These are phyloP conservation scores for Dicrostonyx torquatus DNA, from an alignment of 2,797 vertebrate species.

Conservation along the genomic window DNA sequence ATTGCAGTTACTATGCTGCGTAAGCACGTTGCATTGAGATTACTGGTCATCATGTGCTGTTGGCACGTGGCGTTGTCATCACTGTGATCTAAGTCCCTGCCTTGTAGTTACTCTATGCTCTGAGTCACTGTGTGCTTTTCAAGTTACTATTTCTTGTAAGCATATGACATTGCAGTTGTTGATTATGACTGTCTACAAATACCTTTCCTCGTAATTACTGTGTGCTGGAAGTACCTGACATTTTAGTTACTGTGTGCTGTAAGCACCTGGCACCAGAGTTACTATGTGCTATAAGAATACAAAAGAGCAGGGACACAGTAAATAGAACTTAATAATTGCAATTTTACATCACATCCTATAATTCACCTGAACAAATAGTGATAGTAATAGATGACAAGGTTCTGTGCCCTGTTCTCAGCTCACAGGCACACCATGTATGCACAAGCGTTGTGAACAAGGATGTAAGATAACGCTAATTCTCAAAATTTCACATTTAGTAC, in stretches of 20 bases:
- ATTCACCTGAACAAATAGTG: constrained; percentile 10
- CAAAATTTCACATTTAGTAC: constrained; percentile 64
- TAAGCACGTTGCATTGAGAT: not conserved
- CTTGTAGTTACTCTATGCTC: not conserved
- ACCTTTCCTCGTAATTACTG: not conserved
- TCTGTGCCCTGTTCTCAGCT: not conserved
- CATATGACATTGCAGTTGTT: not conserved
- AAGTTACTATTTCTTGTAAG: not conserved
- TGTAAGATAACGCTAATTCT: constrained; percentile 68
- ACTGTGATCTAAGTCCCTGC: not conserved
- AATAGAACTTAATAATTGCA: not conserved
- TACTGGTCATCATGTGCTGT: not conserved
- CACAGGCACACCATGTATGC: not conserved
- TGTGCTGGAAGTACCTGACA: not conserved
- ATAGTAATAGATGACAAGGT: not conserved
- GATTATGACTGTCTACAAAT: not conserved
- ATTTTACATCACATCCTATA: not conserved
- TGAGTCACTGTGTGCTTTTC: not conserved
- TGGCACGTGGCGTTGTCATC: not conserved
- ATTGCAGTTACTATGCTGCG: not conserved
- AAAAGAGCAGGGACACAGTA: not conserved
- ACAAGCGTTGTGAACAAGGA: not conserved
- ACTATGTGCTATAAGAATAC: not conserved
- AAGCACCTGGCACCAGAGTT: not conserved
- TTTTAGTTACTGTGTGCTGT: not conserved